Conservation (phyloP, 2,113 vertebrate genomes). For the Helogale parvula region DNA sequence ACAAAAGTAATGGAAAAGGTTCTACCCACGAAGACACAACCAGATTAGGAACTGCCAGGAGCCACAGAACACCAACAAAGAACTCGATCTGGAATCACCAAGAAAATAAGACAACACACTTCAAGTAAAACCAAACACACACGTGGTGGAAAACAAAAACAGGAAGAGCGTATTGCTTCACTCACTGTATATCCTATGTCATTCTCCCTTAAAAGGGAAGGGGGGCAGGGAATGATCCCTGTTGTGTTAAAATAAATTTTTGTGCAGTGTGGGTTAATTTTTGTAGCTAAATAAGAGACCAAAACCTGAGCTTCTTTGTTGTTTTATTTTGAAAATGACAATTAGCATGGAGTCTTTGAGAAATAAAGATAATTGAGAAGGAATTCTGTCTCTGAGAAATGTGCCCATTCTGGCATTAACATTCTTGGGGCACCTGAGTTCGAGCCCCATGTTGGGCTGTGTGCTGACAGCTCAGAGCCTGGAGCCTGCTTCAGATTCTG, state of each 20-base stretch:
- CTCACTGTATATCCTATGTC: neutral
- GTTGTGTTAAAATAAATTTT: neutral
- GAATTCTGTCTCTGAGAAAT: neutral
- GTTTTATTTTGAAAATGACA: slow-evolving; percentile 18
- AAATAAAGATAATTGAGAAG: neutral
- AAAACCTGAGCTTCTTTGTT: neutral
- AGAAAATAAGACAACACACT: slow-evolving; percentile 12
- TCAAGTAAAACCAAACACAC: neutral
- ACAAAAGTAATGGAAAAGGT: slow-evolving; percentile 49
- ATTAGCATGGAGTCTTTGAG: neutral
- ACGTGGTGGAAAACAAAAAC: neutral
- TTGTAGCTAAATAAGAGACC: neutral
- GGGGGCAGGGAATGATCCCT: neutral
- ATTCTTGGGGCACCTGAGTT: neutral
- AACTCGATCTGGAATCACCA: neutral
- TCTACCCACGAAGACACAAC: neutral
- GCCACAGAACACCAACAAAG: neutral
- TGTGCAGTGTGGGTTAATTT: neutral
- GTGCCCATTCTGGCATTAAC: neutral
- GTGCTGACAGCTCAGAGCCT: too few species aligned
- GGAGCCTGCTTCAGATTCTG: too few species aligned
- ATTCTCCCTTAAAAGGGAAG: neutral
- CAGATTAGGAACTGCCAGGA: neutral
- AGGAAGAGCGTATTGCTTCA: neutral
- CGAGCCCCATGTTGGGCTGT: too few species aligned